These are phyloP conservation scores for Notodonta dromedarius DNA, from an alignment of 2,888 invertebrate species.

Conservation along the genomic window DNA sequence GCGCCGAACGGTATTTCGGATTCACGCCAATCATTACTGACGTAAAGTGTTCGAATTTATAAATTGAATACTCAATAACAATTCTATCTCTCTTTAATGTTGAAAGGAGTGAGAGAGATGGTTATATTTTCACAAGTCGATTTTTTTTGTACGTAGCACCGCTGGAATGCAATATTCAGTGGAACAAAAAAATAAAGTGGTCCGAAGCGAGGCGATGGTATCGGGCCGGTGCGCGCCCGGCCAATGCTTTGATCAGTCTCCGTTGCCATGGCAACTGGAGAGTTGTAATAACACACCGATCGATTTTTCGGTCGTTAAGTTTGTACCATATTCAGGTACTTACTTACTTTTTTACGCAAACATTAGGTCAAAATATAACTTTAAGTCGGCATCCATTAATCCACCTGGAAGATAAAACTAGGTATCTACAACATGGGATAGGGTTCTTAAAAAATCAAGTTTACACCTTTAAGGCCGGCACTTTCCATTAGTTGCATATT, in stretches of 20 bases:
- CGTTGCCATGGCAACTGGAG: conserved; percentile 66
- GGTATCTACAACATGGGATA: too few species aligned
- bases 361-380: neutral
- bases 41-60: conserved; percentile 27
- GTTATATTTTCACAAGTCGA: conserved; percentile 28
- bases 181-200: conserved; percentile 54
- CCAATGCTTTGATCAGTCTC: conserved; percentile 63
- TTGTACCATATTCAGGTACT: conserved; percentile 24
- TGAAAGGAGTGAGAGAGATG: conserved; percentile 26
- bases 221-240: conserved; percentile 44
- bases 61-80: conserved; percentile 9
- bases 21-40: conserved; percentile 57
- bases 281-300: conserved; percentile 36
- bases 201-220: conserved; percentile 53
- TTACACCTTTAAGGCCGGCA: too few species aligned
- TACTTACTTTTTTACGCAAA: conserved; percentile 17
- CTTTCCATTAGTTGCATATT: too few species aligned
- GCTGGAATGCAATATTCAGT: conserved; percentile 62
- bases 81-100: conserved; percentile 18
- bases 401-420: too few species aligned
- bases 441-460: too few species aligned
- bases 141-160: conserved; percentile 44
- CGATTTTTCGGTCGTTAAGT: conserved; percentile 41
- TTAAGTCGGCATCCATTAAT: neutral
- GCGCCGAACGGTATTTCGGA: conserved; percentile 50